Conservation (phyloP, 2,888 invertebrate species). For the Athetis lepigone region DNA sequence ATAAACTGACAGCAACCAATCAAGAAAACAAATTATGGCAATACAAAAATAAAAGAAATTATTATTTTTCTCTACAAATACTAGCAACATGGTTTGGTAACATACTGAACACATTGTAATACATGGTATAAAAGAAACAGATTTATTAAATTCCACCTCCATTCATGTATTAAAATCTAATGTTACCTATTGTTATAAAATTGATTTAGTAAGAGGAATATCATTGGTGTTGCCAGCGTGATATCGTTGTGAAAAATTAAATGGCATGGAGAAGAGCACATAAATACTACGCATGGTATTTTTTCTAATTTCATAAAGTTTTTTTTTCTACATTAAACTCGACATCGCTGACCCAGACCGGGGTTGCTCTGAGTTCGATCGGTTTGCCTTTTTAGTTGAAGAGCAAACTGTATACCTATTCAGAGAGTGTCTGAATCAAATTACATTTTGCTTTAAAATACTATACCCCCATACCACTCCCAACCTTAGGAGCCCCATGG, state of each 20-base stretch:
- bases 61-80: slow-evolving; percentile 48
- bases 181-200: slow-evolving; percentile 18
- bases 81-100: slow-evolving; percentile 65
- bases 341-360: too few species aligned
- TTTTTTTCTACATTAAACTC: too few species aligned
- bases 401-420: too few species aligned
- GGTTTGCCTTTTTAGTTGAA: too few species aligned
- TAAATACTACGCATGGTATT: background rate
- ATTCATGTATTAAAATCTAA: slow-evolving; percentile 9
- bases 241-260: slow-evolving; percentile 12
- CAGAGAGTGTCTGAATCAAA: too few species aligned
- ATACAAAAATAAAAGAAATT: slow-evolving; percentile 57
- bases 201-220: background rate
- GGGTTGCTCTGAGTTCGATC: too few species aligned
- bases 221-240: slow-evolving; percentile 22
- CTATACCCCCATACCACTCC: too few species aligned
- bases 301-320: background rate
- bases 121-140: slow-evolving; percentile 47
- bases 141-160: slow-evolving; percentile 32
- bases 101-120: slow-evolving; percentile 63
- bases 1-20: slow-evolving; percentile 5
- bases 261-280: background rate
- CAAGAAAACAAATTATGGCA: slow-evolving; percentile 38
- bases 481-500: too few species aligned
- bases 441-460: too few species aligned